Evolutionary conservation across 23 tunicate genomes (phyloP), one percentile per base, ranked within the genome.

Genomic region (Ascidia mentula): DNA sequence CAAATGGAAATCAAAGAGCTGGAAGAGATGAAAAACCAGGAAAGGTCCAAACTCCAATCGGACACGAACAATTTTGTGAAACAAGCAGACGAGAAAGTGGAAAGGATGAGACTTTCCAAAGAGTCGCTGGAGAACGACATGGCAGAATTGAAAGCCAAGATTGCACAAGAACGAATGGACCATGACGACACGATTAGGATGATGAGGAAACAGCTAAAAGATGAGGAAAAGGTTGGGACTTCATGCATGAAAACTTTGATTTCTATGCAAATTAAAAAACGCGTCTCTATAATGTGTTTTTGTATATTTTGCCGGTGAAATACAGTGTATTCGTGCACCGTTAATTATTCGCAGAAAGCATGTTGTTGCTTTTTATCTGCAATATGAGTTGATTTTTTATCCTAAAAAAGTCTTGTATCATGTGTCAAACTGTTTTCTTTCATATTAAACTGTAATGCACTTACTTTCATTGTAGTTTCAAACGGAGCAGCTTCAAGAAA

Each of bases 401-500:
- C n/a, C n/a, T n/a, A n/a, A n/a, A n/a, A n/a, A n/a, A n/a, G n/a
- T n/a, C n/a, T n/a, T n/a, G n/a, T n/a, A n/a, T n/a, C n/a, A n/a
- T n/a, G n/a, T n/a, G n/a, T n/a, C n/a, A n/a, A n/a, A n/a, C n/a
- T n/a, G n/a, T n/a, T n/a, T n/a, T n/a, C n/a, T n/a, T n/a, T n/a
- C n/a, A n/a, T n/a, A n/a, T n/a, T n/a, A n/a, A n/a, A n/a, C n/a
- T n/a, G n/a, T n/a, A n/a, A n/a, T n/a, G n/a, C n/a, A n/a, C n/a
- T n/a, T n/a, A n/a, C n/a, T n/a, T n/a, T n/a, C 13, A 53, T 53
- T 53, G 22, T 9, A 82, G 86, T 45, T 40, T 32, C 86, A 82
- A 31, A 34, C 40, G 38, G 83, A 81, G 4, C 89, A 90, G 80
- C 82, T 90, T 30, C 84, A 90, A 26, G 89, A 90, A 46, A 65